Percentiles rank a stretch among this genome's conserved stretches.
phyloP scores from a whole-genome alignment of 2,888 invertebrate genomes.

The Leptarthrus brevirostris region DNA sequence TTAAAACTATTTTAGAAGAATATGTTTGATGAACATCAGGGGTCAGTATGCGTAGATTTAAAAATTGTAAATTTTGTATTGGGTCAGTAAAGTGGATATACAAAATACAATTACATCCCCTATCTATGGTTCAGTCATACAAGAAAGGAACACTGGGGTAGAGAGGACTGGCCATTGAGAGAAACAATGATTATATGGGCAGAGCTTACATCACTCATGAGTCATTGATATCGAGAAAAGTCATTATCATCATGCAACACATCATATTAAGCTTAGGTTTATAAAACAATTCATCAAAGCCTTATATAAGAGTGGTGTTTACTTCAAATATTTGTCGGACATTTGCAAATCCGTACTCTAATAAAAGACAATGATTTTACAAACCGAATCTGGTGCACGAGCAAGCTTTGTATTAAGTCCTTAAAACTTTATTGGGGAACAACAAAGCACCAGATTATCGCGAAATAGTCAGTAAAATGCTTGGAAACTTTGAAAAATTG shows the following conservation, averaged over 20 bases:
- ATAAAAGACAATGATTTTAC: too few species aligned
- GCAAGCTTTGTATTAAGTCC: neutral
- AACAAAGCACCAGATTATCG: neutral
- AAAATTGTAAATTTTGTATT: constrained; percentile 5
- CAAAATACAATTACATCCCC: neutral
- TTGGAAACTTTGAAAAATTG: neutral
- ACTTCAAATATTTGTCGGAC: too few species aligned
- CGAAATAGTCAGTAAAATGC: neutral
- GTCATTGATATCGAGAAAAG: neutral
- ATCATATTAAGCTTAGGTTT: too few species aligned
- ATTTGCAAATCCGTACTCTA: too few species aligned
- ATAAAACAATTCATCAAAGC: too few species aligned
- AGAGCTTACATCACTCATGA: neutral
- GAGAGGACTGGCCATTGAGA: neutral
- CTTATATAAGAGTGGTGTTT: too few species aligned
- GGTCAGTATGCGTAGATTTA: neutral
- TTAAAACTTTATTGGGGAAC: neutral
- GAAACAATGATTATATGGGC: neutral
- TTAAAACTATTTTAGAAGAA: neutral
- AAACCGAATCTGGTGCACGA: too few species aligned
- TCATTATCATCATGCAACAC: too few species aligned
- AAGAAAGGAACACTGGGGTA: constrained; percentile 4
- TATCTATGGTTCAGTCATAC: constrained; percentile 13
- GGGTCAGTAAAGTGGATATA: constrained; percentile 5
- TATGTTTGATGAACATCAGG: neutral